Evolutionary conservation across 1,140 invertebrate genomes (phyloP), one percentile per base, ranked within the genome.

Genomic region (Dendroctonus valens): DNA sequence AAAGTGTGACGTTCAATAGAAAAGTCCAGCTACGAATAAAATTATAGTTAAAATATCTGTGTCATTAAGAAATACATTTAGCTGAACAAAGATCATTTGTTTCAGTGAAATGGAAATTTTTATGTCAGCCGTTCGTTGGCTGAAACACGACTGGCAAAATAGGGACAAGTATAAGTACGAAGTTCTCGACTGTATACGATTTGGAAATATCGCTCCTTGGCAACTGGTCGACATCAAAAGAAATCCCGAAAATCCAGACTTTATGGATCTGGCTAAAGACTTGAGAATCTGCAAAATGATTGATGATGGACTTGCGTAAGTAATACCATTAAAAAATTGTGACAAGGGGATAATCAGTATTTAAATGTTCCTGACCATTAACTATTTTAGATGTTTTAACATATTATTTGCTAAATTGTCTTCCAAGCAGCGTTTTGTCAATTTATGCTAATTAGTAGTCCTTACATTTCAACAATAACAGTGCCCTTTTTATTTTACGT

Each of bases 81-180:
- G 53, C 8, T n/a, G n/a, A 41, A 42, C 11, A 58, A 48, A 9
- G 41, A 0, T 46, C 39, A 41, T 50, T 65, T 71, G 5, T 44
- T 69, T 73, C 67, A 89, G 88, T 72, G 88, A 90, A 79, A 86
- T 88, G 81, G 86, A 92, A 78, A 84, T 92, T 1, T 81, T 90
- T 38, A 88, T 91, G 86, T 84, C 88, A 5, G 88, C 84, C 0
- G 83, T 91, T 2, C 80, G 88, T 48, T 91, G 89, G 90, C 73
- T 91, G 14, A 83, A 86, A 73, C 80, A 85, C 49, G 82, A 90
- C 68, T 91, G 88, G 88, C 68, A 80, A 1, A 72, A 76, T 3
- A 80, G 89, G 41, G 80, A 82, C 6, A 70, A 78, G 15, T 70
- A 81, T 59, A 79, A 86, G 42, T 74, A 85, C 2, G 80, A 86